phyloP scores from a whole-genome alignment of 1,140 invertebrate species.

The Cryptotermes secundus region DNA sequence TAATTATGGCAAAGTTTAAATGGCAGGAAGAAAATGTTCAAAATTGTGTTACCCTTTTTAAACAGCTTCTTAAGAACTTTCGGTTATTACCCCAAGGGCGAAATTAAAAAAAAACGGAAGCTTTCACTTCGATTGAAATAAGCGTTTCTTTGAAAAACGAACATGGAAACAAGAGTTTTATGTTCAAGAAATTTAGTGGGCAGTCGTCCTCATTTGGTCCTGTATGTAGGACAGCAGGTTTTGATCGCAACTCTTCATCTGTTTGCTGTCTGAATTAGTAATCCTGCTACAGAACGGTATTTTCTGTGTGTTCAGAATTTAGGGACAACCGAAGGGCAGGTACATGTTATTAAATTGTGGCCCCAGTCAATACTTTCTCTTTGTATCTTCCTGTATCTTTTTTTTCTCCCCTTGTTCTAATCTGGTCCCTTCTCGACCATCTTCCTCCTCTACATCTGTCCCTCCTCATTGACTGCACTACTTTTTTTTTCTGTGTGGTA shows the following conservation, averaged over 20 bases:
- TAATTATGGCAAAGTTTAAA: too few relatives aligned
- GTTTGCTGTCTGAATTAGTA: too few relatives aligned
- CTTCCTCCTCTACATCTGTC: not conserved
- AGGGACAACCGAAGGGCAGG: not conserved
- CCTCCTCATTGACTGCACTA: not conserved
- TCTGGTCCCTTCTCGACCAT: not conserved
- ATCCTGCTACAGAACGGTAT: too few relatives aligned
- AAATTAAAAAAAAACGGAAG: not conserved
- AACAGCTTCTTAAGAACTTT: not conserved
- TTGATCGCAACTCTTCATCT: too few relatives aligned
- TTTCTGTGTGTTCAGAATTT: not conserved
- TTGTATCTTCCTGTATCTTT: not conserved
- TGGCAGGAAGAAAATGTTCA: not conserved
- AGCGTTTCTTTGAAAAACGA: not conserved
- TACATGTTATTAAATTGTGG: not conserved
- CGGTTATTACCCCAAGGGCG: not conserved
- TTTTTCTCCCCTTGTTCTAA: not conserved
- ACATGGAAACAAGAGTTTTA: too few relatives aligned
- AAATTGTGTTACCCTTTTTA: not conserved
- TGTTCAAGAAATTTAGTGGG: too few relatives aligned
- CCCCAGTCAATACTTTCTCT: not conserved
- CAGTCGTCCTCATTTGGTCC: too few relatives aligned
- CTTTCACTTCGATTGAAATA: not conserved
- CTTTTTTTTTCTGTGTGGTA: not conserved
- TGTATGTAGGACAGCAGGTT: too few relatives aligned